These are phyloP conservation scores for Augochlorella aurata DNA, from an alignment of 2,888 invertebrate species.

Conservation along the genomic window DNA sequence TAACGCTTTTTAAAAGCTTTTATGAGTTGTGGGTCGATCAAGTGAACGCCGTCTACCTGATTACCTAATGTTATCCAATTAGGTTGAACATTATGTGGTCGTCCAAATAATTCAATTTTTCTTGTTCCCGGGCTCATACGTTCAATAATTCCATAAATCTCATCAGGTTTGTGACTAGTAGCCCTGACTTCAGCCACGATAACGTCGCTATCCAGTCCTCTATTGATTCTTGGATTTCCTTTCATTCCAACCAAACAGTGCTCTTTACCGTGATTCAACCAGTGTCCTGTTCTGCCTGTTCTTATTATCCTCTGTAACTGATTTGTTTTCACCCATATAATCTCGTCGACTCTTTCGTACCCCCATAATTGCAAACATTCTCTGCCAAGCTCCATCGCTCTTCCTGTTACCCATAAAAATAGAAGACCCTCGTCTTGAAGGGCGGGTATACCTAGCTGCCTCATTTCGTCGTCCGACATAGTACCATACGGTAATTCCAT, in stretches of 20 bases:
- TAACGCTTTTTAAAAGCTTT: constrained; percentile 95
- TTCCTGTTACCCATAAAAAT: constrained; percentile 98
- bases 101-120: constrained; percentile 97
- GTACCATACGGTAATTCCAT: constrained; percentile 99
- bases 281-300: constrained; percentile 98
- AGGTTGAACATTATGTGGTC: constrained; percentile 98
- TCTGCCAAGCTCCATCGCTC: constrained; percentile 97
- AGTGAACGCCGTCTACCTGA: constrained; percentile 96
- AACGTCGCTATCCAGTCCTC: constrained; percentile 98
- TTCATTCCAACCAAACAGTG: constrained; percentile 98
- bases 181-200: constrained; percentile 99
- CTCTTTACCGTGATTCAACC: constrained; percentile 99
- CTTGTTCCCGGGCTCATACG: constrained; percentile 97
- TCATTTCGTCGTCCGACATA: constrained; percentile 99
- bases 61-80: constrained; percentile 99
- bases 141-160: constrained; percentile 99
- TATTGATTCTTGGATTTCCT: constrained; percentile 94
- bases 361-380: constrained; percentile 98
- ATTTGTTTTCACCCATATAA: constrained; percentile 99
- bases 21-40: constrained; percentile 95
- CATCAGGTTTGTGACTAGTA: constrained; percentile 99
- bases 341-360: constrained; percentile 97
- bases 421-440: constrained; percentile 97
- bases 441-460: constrained; percentile 95
- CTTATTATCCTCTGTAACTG: constrained; percentile 98